These are phyloP conservation scores for Lamprotornis superbus DNA, from an alignment of 2,113 vertebrate genomes.

Conservation along the genomic window DNA sequence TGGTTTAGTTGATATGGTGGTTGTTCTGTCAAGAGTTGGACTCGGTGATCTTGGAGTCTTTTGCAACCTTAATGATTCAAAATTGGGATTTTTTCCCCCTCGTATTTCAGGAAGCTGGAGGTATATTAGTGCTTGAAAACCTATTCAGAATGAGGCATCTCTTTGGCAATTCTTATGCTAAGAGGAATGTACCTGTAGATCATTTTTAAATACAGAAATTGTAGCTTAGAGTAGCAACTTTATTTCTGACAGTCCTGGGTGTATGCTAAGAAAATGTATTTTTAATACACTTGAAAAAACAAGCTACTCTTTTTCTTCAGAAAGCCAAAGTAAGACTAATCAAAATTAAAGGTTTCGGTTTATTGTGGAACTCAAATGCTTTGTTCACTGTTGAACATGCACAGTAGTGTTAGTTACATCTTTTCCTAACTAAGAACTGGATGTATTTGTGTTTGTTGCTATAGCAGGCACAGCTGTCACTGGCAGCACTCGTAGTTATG, in stretches of 20 bases:
- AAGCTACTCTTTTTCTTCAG: not conserved
- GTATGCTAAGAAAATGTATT: not conserved
- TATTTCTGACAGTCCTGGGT: not conserved
- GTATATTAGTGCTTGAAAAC: not conserved
- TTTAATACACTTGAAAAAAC: not conserved
- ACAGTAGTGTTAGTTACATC: not conserved
- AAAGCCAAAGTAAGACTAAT: not conserved
- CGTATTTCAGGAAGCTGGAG: not conserved
- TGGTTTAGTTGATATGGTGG: not conserved
- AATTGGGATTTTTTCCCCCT: not conserved
- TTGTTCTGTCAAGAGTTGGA: not conserved
- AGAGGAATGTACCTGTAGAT: not conserved
- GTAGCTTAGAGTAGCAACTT: not conserved
- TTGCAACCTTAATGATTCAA: not conserved
- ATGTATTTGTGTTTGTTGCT: not conserved
- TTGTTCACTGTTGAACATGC: not conserved
- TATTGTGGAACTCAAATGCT: not conserved
- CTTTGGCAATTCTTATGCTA: not conserved
- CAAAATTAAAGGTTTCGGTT: not conserved
- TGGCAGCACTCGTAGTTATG: not conserved
- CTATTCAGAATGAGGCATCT: not conserved
- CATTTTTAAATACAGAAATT: not conserved
- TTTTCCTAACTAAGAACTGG: not conserved
- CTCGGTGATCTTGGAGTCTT: not conserved
- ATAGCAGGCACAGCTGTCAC: not conserved